A percentile compares a stretch with the other conserved stretches of the same genome.
These are phyloP conservation scores for Lathamus discolor DNA, from an alignment of 2,113 vertebrate species.

Conservation along the genomic window DNA sequence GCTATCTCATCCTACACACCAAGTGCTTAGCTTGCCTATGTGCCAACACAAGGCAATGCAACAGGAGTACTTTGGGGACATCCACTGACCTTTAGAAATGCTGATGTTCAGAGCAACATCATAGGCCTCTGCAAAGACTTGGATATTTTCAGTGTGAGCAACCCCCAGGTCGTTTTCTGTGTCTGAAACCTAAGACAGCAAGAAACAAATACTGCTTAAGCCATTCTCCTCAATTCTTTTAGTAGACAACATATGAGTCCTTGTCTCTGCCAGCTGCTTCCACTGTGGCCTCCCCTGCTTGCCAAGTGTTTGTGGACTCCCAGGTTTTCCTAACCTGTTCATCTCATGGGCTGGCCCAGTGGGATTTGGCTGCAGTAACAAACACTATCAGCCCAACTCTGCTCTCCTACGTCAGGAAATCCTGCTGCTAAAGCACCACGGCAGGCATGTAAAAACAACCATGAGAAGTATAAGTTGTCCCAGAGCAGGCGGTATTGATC, in stretches of 20 bases:
- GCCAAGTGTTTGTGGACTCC: background rate
- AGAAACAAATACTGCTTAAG: background rate
- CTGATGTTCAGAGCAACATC: slow-evolving; percentile 82
- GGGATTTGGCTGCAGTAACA: background rate
- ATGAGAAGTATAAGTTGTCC: background rate
- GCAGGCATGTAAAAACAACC: background rate
- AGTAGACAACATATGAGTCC: background rate
- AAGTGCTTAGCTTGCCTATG: background rate
- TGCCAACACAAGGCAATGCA: background rate
- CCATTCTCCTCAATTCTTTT: background rate
- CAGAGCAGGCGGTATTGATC: background rate
- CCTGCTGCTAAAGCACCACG: background rate
- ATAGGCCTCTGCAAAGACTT: slow-evolving; percentile 83
- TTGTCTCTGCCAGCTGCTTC: background rate
- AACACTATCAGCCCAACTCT: background rate
- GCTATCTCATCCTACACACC: background rate
- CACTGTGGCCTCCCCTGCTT: background rate
- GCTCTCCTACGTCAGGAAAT: background rate
- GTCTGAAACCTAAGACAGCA: slow-evolving; percentile 82
- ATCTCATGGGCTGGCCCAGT: background rate
- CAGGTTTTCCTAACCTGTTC: background rate
- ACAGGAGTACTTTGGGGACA: background rate
- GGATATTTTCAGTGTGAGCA: slow-evolving; percentile 84
- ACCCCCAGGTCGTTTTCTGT: slow-evolving; percentile 83
- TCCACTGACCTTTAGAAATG: slow-evolving; percentile 82